Evolutionary conservation across 1,140 invertebrate species (phyloP).

Genomic region (Lordiphosa stackelbergi): DNA sequence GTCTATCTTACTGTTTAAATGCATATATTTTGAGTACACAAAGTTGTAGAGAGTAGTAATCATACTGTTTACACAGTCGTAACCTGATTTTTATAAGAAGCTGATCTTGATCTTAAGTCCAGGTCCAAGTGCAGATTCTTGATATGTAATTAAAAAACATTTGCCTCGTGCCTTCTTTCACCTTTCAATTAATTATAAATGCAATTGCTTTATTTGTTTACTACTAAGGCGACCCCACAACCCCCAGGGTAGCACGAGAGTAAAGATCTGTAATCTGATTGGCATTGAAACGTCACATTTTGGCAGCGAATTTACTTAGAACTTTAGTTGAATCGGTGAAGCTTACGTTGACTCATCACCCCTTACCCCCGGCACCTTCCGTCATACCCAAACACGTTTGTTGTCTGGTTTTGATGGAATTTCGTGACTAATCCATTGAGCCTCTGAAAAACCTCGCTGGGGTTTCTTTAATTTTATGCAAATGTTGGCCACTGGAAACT

Average conservation of each 20-base stretch:
- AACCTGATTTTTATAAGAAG: conserved; percentile 1
- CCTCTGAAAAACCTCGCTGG: conserved; percentile 38
- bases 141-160: no score
- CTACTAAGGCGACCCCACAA: no score
- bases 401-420: conserved; percentile 45
- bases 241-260: not conserved
- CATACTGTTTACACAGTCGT: not conserved
- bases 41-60: not conserved
- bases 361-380: conserved; percentile 1
- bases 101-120: not conserved
- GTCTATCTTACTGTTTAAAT: conserved; percentile 2
- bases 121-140: no score
- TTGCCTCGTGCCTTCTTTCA: no score
- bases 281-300: conserved; percentile 44
- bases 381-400: conserved; percentile 11
- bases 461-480: conserved; percentile 63
- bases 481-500: conserved; percentile 32
- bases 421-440: conserved; percentile 63
- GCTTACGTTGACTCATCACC: conserved; percentile 36
- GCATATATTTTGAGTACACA: not conserved
- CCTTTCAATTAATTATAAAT: no score
- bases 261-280: not conserved
- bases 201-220: no score
- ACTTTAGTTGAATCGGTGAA: conserved; percentile 12
- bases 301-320: conserved; percentile 30